Evolutionary conservation across 2,797 vertebrate genomes (phyloP), one percentile per base, ranked within the genome.

Genomic region (Urosaurus nigricauda): DNA sequence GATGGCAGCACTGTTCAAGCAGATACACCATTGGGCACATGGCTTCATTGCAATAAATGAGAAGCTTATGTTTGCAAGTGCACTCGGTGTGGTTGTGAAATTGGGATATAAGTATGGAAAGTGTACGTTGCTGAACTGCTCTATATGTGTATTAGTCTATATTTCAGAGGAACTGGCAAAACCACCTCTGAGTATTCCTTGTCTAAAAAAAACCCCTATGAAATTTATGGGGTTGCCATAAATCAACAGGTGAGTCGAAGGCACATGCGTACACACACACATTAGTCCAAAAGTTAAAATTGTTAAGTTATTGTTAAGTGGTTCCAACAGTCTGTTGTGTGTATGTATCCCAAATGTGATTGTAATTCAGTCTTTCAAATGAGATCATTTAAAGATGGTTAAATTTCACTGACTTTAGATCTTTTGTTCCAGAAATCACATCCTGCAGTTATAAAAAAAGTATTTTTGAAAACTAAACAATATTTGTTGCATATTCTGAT

Each of bases 11-110:
- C 58, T 26, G 56, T 79, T 79, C 17, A 79, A 53, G 74, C 26
- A 16, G 4, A 2, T 6, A 12, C 26, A 78, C 77, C 19, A 29
- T 75, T 83, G 60, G 40, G 26, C 19, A 56, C 43, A 70, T 68
- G 35, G 8, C 51, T 78, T 16, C 56, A 70, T 29, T 51, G n/a
- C 88, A 89, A 79, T 78, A 79, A 68, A 89, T 75, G 68, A 37
- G 70, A 68, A 63, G 74, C 88, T 56, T 80, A 12, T 75, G 21
- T 16, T 74, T 80, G 37, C 51, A 84, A 26, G 74, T 73, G n/a
- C 21, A 80, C 16, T 37, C 9, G 32, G 5, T 75, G 43, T 58
- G 29, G 53, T 53, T 78, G 29, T 79, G 56, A n/a, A 85, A 81
- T 14, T 74, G n/a, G 40, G 68, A 65, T 1, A 17, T 35, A 71